Conservation (phyloP, 2,113 vertebrate species). For the Melanerpes formicivorus region DNA sequence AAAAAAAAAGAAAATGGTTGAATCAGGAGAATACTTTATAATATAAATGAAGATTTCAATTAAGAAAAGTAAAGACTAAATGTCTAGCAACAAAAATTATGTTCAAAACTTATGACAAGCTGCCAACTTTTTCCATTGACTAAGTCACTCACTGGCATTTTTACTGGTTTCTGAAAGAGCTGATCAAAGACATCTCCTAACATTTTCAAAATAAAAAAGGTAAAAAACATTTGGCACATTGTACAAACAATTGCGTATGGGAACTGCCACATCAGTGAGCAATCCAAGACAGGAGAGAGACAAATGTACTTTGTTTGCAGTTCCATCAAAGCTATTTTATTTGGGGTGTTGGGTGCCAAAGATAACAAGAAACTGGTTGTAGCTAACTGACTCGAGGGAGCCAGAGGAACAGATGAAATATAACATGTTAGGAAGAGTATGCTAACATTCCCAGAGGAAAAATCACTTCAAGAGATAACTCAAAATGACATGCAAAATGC, state of each 20-base stretch:
- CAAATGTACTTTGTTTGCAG: fast-evolving
- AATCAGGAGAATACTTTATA: background rate
- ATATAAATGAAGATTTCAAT: background rate
- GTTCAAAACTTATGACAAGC: background rate
- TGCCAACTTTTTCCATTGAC: background rate
- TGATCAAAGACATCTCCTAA: background rate
- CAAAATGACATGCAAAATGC: background rate
- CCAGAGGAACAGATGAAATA: background rate
- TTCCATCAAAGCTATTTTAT: background rate
- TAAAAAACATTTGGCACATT: background rate
- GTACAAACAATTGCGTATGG: background rate
- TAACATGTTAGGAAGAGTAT: background rate
- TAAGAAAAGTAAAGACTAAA: background rate
- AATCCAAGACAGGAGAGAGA: background rate
- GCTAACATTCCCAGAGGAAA: background rate
- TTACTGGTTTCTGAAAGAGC: background rate
- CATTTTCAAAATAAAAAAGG: background rate
- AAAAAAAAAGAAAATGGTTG: background rate
- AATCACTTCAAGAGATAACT: background rate
- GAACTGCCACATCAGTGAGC: background rate
- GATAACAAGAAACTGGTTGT: background rate
- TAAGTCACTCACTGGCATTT: background rate
- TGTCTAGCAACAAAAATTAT: background rate
- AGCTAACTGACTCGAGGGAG: background rate
- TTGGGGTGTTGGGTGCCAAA: background rate